A percentile compares a stretch with the other conserved stretches of the same genome.
These are phyloP conservation scores for Campoplex capitator DNA, from an alignment of 2,888 invertebrate species.

Conservation along the genomic window DNA sequence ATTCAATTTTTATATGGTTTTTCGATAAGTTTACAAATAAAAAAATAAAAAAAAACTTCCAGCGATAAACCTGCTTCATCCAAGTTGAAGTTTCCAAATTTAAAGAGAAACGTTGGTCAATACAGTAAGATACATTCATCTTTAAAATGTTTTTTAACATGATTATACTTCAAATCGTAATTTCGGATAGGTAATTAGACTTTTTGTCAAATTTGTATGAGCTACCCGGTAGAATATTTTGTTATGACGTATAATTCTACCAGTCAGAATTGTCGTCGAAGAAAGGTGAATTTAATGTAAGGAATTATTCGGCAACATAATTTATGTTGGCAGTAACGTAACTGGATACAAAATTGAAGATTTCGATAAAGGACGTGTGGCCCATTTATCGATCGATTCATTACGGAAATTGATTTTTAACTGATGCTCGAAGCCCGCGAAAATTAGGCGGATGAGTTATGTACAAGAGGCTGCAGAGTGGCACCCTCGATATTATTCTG, in stretches of 20 bases:
- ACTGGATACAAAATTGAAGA: neutral
- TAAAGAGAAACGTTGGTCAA: no score
- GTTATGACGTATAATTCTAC: neutral
- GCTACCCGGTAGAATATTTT: neutral
- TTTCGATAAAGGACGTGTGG: constrained; percentile 36
- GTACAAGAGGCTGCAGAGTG: constrained; percentile 18
- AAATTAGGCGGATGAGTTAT: constrained; percentile 58
- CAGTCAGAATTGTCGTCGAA: neutral
- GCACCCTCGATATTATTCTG: constrained; percentile 61
- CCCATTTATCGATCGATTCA: constrained; percentile 46
- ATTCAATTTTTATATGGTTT: no score
- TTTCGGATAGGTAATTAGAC: neutral
- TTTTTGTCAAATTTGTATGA: neutral
- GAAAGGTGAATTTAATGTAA: neutral
- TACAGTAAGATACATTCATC: no score
- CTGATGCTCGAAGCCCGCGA: constrained; percentile 48
- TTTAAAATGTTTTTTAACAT: neutral
- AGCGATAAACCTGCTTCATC: no score
- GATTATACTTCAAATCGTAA: neutral
- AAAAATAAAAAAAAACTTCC: no score
- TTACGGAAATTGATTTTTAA: constrained; percentile 65
- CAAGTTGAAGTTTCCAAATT: no score
- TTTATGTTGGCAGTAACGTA: neutral
- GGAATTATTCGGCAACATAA: neutral
- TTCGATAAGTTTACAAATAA: no score